Percentiles rank a stretch among this genome's conserved stretches.
These are phyloP conservation scores for Arrhamphus sclerolepis DNA, from an alignment of 2,797 vertebrate genomes.

Conservation along the genomic window DNA sequence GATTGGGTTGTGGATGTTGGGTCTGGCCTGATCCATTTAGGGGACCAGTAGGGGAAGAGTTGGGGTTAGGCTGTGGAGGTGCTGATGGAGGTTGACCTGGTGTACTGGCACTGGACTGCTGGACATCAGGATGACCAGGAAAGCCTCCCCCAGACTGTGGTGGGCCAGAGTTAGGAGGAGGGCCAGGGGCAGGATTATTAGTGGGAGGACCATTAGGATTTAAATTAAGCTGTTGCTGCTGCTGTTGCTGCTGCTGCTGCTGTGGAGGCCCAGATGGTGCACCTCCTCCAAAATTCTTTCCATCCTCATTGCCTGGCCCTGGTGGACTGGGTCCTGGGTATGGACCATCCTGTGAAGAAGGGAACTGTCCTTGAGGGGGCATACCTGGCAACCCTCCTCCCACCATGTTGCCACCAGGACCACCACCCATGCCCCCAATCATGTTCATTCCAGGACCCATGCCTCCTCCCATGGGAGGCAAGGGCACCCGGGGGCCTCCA, in stretches of 20 bases:
- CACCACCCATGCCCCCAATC: conserved; percentile 81
- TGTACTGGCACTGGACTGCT: conserved; percentile 78
- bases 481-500: conserved; percentile 80
- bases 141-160: conserved; percentile 82
- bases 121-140: conserved; percentile 80
- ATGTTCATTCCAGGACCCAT: conserved; percentile 84
- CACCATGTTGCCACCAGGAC: conserved; percentile 81
- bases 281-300: conserved; percentile 83
- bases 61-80: conserved; percentile 81
- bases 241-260: conserved; percentile 68
- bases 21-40: conserved; percentile 81
- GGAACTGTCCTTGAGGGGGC: conserved; percentile 83
- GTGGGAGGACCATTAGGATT: conserved; percentile 83
- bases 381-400: conserved; percentile 82
- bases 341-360: conserved; percentile 81
- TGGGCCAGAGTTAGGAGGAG: conserved; percentile 76
- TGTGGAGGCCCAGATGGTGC: conserved; percentile 72
- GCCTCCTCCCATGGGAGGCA: conserved; percentile 81
- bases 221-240: conserved; percentile 75
- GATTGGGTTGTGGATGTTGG: conserved; percentile 77
- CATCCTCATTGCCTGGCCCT: conserved; percentile 81
- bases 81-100: conserved; percentile 80
- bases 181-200: conserved; percentile 81
- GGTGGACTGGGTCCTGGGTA: conserved; percentile 84
- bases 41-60: conserved; percentile 82